A percentile compares a stretch with the other conserved stretches of the same genome.
These are phyloP conservation scores for Arvicanthis niloticus DNA, from an alignment of 2,113 vertebrate genomes.

Conservation along the genomic window DNA sequence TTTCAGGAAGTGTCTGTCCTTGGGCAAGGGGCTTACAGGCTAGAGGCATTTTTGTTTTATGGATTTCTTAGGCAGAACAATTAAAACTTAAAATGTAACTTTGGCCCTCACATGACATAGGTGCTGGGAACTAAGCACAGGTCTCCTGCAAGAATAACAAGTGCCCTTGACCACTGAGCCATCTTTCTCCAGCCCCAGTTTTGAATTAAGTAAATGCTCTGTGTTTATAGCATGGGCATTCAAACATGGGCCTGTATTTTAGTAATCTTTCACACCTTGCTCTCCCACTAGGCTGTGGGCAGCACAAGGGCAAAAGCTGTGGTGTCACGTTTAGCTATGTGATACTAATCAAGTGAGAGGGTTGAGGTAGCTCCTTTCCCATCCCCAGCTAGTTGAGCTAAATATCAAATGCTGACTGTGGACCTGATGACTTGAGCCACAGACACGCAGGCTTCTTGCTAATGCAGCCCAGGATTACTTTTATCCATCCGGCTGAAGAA, in stretches of 20 bases:
- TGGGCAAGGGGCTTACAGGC: not conserved
- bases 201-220: not conserved
- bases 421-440: not conserved
- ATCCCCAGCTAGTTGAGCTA: not conserved
- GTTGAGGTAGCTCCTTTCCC: not conserved
- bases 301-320: not conserved
- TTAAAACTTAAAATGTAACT: not conserved
- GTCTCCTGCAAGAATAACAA: not conserved
- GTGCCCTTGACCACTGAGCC: not conserved
- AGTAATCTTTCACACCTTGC: not conserved
- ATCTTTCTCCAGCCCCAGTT: not conserved
- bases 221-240: not conserved
- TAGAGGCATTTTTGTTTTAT: not conserved
- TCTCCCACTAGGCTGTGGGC: not conserved
- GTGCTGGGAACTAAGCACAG: not conserved
- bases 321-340: not conserved
- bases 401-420: not conserved
- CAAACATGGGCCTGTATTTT: not conserved
- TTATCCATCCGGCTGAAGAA: not conserved
- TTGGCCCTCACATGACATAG: not conserved
- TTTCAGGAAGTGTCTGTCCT: not conserved
- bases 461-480: not conserved
- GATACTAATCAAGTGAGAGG: not conserved
- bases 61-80: not conserved
- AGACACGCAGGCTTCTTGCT: not conserved